Conservation (phyloP, 2,113 vertebrate species). For the Erinaceus europaeus region DNA sequence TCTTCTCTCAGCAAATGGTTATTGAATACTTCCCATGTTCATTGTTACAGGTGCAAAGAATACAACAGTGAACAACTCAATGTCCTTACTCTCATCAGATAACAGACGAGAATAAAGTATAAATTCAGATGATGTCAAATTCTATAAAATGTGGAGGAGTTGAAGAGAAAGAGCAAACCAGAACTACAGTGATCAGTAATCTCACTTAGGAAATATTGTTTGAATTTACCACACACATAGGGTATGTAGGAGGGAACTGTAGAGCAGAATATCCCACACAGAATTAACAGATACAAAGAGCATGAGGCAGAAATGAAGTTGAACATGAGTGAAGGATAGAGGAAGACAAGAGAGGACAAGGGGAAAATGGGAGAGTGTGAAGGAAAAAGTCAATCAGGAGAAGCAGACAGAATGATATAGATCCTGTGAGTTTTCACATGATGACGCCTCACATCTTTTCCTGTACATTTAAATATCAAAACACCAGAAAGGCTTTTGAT, state of each 20-base stretch:
- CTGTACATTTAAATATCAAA: no score
- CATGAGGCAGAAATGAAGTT: background rate
- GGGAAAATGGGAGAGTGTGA: background rate
- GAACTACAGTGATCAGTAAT: background rate
- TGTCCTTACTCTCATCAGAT: background rate
- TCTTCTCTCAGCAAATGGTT: background rate
- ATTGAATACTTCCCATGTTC: background rate
- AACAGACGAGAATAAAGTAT: background rate
- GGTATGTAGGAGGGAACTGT: no score
- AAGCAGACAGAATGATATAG: no score
- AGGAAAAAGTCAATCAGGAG: no score
- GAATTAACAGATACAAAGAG: background rate
- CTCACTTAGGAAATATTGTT: background rate
- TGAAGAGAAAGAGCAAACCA: background rate
- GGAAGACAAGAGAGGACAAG: background rate
- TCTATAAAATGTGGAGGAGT: background rate
- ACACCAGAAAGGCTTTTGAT: no score
- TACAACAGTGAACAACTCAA: background rate
- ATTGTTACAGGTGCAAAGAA: background rate
- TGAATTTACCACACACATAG: background rate
- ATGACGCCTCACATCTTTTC: no score
- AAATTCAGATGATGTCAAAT: background rate
- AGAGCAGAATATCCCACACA: background rate
- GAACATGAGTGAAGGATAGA: background rate
- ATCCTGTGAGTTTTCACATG: no score